A percentile compares a stretch with the other conserved stretches of the same genome.
These are phyloP conservation scores for Pygocentrus nattereri DNA, from an alignment of 2,797 vertebrate species.

Conservation along the genomic window DNA sequence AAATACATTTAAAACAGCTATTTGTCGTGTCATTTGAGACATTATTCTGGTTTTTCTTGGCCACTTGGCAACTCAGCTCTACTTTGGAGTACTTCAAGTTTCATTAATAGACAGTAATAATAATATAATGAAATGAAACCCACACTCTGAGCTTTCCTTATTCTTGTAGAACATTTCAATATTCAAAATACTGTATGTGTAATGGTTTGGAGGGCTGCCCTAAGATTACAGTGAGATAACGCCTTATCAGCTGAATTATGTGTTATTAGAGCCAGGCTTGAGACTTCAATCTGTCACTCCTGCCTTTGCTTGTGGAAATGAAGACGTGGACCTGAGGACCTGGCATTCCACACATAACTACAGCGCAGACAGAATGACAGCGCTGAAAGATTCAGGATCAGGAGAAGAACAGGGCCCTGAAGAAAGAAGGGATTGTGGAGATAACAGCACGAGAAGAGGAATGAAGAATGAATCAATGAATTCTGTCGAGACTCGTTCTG, in stretches of 20 bases:
- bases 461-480: slow-evolving; percentile 27
- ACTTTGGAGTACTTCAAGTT: too few relatives aligned
- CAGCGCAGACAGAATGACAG: slow-evolving; percentile 34
- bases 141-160: too few relatives aligned
- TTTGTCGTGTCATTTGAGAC: too few relatives aligned
- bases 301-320: slow-evolving; percentile 61
- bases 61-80: too few relatives aligned
- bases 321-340: slow-evolving; percentile 60
- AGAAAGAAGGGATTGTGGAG: slow-evolving; percentile 42
- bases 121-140: too few relatives aligned
- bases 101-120: too few relatives aligned
- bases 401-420: slow-evolving; percentile 48
- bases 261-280: slow-evolving; percentile 47
- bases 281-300: slow-evolving; percentile 61
- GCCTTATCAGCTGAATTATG: slow-evolving; percentile 4
- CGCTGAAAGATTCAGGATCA: slow-evolving; percentile 54
- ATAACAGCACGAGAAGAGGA: slow-evolving; percentile 32
- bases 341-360: slow-evolving; percentile 73
- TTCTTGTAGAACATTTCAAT: too few relatives aligned
- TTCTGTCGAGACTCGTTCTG: slow-evolving; percentile 6
- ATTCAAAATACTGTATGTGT: too few relatives aligned
- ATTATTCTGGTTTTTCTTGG: too few relatives aligned
- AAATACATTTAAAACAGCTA: too few relatives aligned
- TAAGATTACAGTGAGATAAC: slow-evolving; percentile 29
- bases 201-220: too few relatives aligned